These are phyloP conservation scores for Lerema accius DNA, from an alignment of 1,140 invertebrate genomes.

Conservation along the genomic window DNA sequence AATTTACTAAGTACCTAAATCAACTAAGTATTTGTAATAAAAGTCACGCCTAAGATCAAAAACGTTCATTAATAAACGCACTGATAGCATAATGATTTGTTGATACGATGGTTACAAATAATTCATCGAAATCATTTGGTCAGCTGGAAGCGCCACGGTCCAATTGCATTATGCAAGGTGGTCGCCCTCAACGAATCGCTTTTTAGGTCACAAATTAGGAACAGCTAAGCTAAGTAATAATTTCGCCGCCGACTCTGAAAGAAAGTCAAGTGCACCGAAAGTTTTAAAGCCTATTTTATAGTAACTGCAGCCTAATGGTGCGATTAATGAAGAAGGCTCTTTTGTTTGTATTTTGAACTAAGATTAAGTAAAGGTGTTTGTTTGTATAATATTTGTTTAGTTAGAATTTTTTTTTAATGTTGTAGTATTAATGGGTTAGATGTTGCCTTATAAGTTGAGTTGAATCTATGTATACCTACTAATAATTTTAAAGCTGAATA, in stretches of 20 bases:
- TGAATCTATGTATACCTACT: too few relatives aligned
- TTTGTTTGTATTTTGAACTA: neutral
- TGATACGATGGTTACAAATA: constrained; percentile 17
- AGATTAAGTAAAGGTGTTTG: neutral
- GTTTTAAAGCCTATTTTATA: constrained; percentile 8
- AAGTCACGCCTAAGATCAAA: too few relatives aligned
- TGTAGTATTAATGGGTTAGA: too few relatives aligned
- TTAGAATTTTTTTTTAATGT: too few relatives aligned
- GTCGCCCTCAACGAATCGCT: constrained; percentile 50
- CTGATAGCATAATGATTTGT: neutral
- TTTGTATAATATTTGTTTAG: too few relatives aligned
- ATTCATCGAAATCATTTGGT: constrained; percentile 25
- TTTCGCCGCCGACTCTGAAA: constrained; percentile 32
- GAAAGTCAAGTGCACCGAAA: constrained; percentile 24
- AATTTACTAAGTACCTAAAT: too few relatives aligned
- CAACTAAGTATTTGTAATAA: too few relatives aligned
- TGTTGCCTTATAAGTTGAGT: too few relatives aligned
- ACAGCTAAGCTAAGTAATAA: constrained; percentile 42
- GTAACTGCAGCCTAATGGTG: too few relatives aligned
- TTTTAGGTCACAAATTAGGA: constrained; percentile 68
- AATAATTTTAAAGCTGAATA: too few relatives aligned
- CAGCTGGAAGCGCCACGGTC: constrained; percentile 62
- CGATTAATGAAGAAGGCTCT: neutral
- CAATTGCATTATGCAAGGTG: constrained; percentile 68
- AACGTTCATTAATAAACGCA: too few relatives aligned